Conservation (phyloP, 2,113 vertebrate species). For the Peromyscus californicus region DNA sequence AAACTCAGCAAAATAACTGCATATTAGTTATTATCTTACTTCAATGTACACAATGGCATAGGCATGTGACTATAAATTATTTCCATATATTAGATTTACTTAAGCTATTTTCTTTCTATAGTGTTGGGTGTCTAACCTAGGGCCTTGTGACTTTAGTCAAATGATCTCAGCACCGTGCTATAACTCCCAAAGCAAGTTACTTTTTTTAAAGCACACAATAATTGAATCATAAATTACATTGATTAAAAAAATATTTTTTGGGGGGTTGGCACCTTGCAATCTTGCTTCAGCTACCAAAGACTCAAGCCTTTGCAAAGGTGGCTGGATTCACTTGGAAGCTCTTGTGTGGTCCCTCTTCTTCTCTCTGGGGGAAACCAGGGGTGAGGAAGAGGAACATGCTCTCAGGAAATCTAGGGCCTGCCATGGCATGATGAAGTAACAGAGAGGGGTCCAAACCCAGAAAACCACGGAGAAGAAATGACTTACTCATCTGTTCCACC, state of each 20-base stretch:
- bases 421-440: background rate
- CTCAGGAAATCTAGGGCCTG: background rate
- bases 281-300: background rate
- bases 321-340: background rate
- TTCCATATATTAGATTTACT: background rate
- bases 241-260: background rate
- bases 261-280: background rate
- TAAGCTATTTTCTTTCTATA: background rate
- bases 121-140: background rate
- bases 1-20: constrained; percentile 12
- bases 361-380: background rate
- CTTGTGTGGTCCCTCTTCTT: background rate
- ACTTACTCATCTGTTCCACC: constrained; percentile 97
- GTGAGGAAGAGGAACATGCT: background rate
- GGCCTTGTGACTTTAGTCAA: background rate
- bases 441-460: constrained; percentile 16
- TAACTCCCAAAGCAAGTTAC: background rate
- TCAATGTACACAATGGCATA: background rate
- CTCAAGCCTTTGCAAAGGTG: background rate
- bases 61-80: background rate
- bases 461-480: background rate
- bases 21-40: background rate
- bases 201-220: background rate
- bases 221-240: background rate
- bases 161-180: background rate